Conservation (phyloP, 2,113 vertebrate genomes). For the Pedetes capensis region DNA sequence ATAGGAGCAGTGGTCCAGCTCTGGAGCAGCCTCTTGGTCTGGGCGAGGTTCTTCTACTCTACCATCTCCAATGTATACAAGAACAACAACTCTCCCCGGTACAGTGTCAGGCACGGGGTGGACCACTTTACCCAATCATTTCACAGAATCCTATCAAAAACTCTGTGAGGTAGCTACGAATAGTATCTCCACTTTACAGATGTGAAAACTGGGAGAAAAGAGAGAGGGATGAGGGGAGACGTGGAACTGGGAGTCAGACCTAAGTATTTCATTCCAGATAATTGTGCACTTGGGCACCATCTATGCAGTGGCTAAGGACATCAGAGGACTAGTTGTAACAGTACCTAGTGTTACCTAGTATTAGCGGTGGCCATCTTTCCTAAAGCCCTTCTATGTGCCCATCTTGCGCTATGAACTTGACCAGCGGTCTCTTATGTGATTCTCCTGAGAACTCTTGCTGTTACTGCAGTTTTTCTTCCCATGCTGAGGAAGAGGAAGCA, state of each 20-base stretch:
- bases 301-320: neutral
- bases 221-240: neutral
- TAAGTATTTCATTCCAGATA: neutral
- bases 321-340: fast-evolving
- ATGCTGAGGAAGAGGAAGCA: fast-evolving
- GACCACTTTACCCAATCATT: neutral
- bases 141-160: neutral
- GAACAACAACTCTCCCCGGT: neutral
- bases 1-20: no score
- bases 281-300: neutral
- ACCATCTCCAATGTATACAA: neutral
- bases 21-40: no score
- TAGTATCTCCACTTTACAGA: neutral
- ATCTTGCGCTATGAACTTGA: neutral
- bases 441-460: neutral
- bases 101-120: neutral
- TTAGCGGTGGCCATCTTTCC: neutral
- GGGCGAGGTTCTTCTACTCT: neutral
- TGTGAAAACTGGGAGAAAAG: neutral
- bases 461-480: neutral
- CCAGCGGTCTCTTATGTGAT: fast-evolving
- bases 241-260: neutral
- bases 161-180: neutral
- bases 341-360: fast-evolving
- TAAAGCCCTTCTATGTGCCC: neutral